Base-by-base conservation (phyloP, 2,888 invertebrate species). In the Dusona sp. region DNA sequence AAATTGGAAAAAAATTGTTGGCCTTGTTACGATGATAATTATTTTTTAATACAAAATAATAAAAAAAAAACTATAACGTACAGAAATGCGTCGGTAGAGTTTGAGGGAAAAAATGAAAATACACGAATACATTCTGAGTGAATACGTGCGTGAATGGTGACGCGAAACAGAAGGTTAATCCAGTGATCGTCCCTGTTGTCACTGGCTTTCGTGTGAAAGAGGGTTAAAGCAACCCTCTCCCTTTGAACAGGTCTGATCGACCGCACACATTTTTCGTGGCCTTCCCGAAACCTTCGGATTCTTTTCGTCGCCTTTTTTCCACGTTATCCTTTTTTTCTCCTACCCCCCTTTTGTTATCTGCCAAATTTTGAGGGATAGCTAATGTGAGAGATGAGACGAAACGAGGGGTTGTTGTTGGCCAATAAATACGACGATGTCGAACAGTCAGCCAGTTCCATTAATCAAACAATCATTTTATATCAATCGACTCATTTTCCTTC, bases 261-360 rank as follows among this genome's bases (percentile, higher is more conserved):
- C 70, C 82, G 57, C 82, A 70, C 72, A 67, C 45, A 75, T 86
- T 80, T 29, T 57, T 54, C 70, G 22, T 64, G 64, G 79, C 64
- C 70, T 83, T 25, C 80, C 36, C 48, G 67, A 85, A 77, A 81
- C 74, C 73, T 81, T 84, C 84, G 75, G 73, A 81, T 75, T 77
- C 73, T 19, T n/a, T 51, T 7, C 7, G 16, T 4, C 51, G 19
- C 51, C 19, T 51, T 51, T 73, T 29, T 74, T 79, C 38, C 74
- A 48, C 38, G 70, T 84, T 80, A 80, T 64, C 22, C 22, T 33
- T 45, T 83, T 65, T 81, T 19, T n/a, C n/a, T 54, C 8, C 42
- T 29, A 29, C 4, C 7, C 72, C 36, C 64, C 61, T 51, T 38
- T 16, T 29, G 0, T 25, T 74, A 68, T 74, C 79, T 79, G 73